These are phyloP conservation scores for Strigamia transsilvanica DNA, from an alignment of 2,888 invertebrate species.

Conservation along the genomic window DNA sequence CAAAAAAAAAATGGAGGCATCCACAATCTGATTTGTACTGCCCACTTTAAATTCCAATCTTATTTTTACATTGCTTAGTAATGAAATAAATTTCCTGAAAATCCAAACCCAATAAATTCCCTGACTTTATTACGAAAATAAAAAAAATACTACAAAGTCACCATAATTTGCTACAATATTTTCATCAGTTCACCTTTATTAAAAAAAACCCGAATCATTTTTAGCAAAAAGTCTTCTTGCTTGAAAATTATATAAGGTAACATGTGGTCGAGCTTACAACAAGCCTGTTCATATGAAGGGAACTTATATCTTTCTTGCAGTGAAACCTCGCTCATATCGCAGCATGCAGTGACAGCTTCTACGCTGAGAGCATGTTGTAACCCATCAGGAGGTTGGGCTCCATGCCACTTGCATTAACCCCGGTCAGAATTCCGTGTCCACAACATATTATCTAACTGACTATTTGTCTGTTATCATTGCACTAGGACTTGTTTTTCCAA, in stretches of 20 bases:
- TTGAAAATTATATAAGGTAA: constrained; percentile 30
- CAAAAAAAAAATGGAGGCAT: too few relatives aligned
- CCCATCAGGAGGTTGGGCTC: constrained; percentile 21
- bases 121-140: background rate
- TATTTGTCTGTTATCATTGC: constrained; percentile 23
- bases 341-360: constrained; percentile 26
- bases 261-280: constrained; percentile 30
- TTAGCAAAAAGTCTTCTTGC: background rate
- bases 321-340: constrained; percentile 26
- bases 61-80: too few relatives aligned
- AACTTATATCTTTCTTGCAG: constrained; percentile 20
- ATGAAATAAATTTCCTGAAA: too few relatives aligned
- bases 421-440: constrained; percentile 26
- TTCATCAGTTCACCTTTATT: constrained; percentile 4
- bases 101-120: background rate
- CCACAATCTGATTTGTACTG: too few relatives aligned
- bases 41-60: too few relatives aligned
- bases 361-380: constrained; percentile 16
- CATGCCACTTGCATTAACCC: constrained; percentile 25
- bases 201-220: background rate
- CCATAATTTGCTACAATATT: background rate
- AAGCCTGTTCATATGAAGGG: constrained; percentile 9
- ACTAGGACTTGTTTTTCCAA: background rate
- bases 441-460: constrained; percentile 30
- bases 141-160: background rate